Evolutionary conservation across 1,140 invertebrate species (phyloP), one percentile per base, ranked within the genome.

Genomic region (Archegozetes longisetosus): DNA sequence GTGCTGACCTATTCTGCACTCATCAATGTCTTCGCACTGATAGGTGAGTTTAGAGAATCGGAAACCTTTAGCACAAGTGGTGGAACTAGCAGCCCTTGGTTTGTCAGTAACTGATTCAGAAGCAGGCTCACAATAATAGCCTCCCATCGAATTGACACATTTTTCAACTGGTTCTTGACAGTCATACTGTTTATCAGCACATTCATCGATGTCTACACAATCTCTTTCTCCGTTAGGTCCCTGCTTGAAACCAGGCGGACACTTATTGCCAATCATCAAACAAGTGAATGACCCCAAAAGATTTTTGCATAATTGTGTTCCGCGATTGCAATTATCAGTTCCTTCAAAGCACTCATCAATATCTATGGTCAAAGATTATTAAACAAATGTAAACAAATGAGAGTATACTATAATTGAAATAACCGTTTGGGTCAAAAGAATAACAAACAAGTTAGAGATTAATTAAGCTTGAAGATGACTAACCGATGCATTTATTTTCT

Each of bases 11-110:
- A 58, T 58, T 23, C 57, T 40, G 62, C 74, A 75, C 55, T 75
- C 74, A 64, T 75, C 67, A 27, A 73, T 66, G 63, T 75, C 73
- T 66, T 60, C 51, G 20, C 58, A 60, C 4, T 4, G 4, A 24
- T 2, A 49, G 25, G n/a, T 58, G 47, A 58, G 50, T 32, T 47
- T 46, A 17, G 49, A 14, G 24, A 52, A 58, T 23, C 49, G 57
- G 24, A 50, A 58, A 25, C 57, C 57, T 20, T 50, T 58, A 1
- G 46, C 13, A 40, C 57, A 58, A 17, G 53, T 25, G 14, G 28
- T 20, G 12, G 53, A 25, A 28, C 13, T 55, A 22, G 3, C 12
- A 17, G 14, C 27, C 1, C 9, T 24, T 2, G 13, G 1, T 2
- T 4, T 55, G 26, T 2, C 20, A 17, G 14, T 14, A n/a, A 22